Percentiles rank a stretch among this genome's conserved stretches.
phyloP scores from a whole-genome alignment of 2,113 vertebrate species.

The Melanerpes aurifrons region DNA sequence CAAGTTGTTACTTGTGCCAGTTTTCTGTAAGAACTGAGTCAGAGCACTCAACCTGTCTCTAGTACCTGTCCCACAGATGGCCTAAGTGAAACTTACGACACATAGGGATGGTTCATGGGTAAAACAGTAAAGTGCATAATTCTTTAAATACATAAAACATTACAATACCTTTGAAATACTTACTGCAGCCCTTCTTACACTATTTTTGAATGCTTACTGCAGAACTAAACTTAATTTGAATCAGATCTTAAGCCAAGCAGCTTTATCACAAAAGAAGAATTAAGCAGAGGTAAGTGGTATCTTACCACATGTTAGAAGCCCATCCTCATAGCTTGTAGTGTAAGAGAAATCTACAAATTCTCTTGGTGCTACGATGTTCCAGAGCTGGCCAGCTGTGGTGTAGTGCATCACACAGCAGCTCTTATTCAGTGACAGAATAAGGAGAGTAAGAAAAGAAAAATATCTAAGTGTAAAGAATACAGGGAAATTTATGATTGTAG shows the following conservation, averaged over 20 bases:
- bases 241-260: background rate
- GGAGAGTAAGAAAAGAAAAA: background rate
- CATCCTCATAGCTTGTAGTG: conserved; percentile 81
- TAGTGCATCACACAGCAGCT: conserved; percentile 87
- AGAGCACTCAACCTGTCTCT: background rate
- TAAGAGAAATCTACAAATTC: conserved; percentile 90
- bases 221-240: background rate
- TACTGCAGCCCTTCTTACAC: background rate
- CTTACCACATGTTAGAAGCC: conserved; percentile 86
- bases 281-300: background rate
- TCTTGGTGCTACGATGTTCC: conserved; percentile 86
- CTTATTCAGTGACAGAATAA: conserved; percentile 52
- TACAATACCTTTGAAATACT: background rate
- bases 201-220: background rate
- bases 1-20: background rate
- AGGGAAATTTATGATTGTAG: background rate
- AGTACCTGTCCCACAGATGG: background rate
- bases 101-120: background rate
- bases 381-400: conserved; percentile 86
- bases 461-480: background rate
- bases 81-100: background rate
- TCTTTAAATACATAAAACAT: background rate
- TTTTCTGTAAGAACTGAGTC: background rate
- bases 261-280: background rate
- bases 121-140: background rate